A percentile compares a stretch with the other conserved stretches of the same genome.
phyloP scores from a whole-genome alignment of 2,797 vertebrate genomes.

The Notolepis coatsorum region DNA sequence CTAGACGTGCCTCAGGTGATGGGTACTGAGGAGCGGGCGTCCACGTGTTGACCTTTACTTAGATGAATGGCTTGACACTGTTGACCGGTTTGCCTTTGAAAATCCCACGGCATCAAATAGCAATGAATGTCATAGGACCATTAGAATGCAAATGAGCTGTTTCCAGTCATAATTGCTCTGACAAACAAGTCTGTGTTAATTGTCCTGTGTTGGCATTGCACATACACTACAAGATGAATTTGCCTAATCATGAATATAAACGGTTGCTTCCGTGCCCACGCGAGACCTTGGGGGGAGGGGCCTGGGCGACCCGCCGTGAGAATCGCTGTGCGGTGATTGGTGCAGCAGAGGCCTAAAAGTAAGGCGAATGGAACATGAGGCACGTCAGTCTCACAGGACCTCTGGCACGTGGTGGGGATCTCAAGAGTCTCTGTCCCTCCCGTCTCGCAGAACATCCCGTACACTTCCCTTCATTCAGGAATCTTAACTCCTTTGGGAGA shows the following conservation, averaged over 20 bases:
- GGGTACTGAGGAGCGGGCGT: neutral
- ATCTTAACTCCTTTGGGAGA: no score
- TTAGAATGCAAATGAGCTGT: conserved; percentile 56
- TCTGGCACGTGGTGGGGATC: neutral
- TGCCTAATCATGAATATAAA: conserved; percentile 46
- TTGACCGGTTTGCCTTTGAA: conserved; percentile 11
- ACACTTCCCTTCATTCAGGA: no score
- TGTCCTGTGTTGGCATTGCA: conserved; percentile 32
- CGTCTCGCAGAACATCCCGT: no score
- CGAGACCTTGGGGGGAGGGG: neutral
- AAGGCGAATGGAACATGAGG: conserved; percentile 3
- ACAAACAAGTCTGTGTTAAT: conserved; percentile 53
- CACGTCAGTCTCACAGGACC: neutral
- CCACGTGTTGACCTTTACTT: conserved; percentile 19
- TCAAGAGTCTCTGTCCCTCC: neutral
- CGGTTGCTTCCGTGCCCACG: conserved; percentile 19
- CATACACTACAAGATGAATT: conserved; percentile 30
- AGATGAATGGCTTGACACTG: conserved; percentile 17
- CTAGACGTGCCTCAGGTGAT: neutral
- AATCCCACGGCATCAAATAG: conserved; percentile 25
- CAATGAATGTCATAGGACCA: conserved; percentile 32
- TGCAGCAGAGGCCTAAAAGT: conserved; percentile 1
- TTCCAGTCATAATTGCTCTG: conserved; percentile 46
- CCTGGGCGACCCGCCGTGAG: neutral
- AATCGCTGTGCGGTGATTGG: no score